Base-by-base conservation (phyloP, 2,113 vertebrate species). In the Channa maculata region DNA sequence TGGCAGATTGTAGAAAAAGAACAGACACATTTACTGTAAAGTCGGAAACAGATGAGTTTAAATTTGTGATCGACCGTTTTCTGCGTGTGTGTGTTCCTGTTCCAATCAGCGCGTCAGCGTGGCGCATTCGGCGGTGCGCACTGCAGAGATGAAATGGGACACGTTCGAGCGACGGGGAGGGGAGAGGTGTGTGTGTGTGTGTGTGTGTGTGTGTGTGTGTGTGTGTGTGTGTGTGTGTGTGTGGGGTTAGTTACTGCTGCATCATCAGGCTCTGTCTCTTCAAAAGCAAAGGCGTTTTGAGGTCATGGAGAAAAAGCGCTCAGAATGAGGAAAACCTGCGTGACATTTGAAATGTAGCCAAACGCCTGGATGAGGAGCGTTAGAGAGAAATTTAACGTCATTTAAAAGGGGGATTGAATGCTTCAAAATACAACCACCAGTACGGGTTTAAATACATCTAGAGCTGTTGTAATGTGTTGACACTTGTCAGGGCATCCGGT, bases 201-300 rank as follows among this genome's bases (percentile, higher is more conserved):
- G 24, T 24, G 24, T 24, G 24, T 24, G 24, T 24, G 24, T 24
- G 24, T 24, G 24, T 24, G 24, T 24, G 24, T 24, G 24, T 24
- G 24, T 24, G 24, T 24, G 24, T 24, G 24, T 24, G 24, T 24
- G 24, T 24, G 24, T 24, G 24, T 24, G 24, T 24, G 24, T 24
- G 24, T 24, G 13, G 67, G 71, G 71, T 83, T 24, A 24, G 24
- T 24, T 24, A 24, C 33, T 91, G 89, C 92, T 89, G 88, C 91
- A 89, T 90, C 87, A 88, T 85, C 82, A 57, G 62, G 11, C 55
- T 72, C 54, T 13, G 55, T 63, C 60, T 75, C 34, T 8, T 7
- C 50, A 3, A 38, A 81, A 61, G 33, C 89, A 91, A 91, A 89
- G 90, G 54, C 89, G 61, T 88, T 89, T 88, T 58, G 55, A 91